These are phyloP conservation scores for Cottus gobio DNA, from an alignment of 2,113 vertebrate species.

Conservation along the genomic window DNA sequence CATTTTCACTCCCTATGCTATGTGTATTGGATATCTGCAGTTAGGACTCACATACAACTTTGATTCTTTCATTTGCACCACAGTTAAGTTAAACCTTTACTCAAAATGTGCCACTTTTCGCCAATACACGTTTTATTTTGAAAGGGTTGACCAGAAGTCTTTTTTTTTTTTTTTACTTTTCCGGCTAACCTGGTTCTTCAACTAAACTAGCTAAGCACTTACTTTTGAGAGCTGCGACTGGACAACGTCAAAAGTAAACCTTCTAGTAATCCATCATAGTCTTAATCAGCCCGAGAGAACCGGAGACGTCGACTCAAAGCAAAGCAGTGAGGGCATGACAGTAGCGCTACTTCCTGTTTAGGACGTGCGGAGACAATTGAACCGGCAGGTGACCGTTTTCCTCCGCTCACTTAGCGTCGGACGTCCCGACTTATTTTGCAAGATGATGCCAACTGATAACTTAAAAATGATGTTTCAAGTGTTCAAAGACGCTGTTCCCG, in stretches of 20 bases:
- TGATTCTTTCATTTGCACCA: neutral
- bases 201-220: neutral
- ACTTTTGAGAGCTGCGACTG: too few relatives aligned
- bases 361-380: neutral
- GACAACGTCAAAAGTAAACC: neutral
- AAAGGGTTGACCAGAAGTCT: constrained; percentile 6
- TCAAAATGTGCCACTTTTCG: neutral
- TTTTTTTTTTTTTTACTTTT: too few relatives aligned
- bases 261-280: neutral
- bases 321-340: neutral
- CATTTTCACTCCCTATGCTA: neutral
- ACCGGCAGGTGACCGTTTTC: neutral
- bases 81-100: neutral
- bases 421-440: neutral
- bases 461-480: constrained; percentile 9
- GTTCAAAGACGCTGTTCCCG: constrained; percentile 49
- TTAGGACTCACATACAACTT: neutral
- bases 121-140: constrained; percentile 31
- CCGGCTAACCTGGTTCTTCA: neutral
- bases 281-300: neutral
- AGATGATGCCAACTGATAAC: constrained; percentile 3
- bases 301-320: neutral
- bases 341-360: constrained; percentile 12
- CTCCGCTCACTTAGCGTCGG: too few relatives aligned
- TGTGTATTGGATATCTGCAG: rapidly evolving